Evolutionary conservation across 2,113 vertebrate genomes (phyloP).

Genomic region (Casuarius casuarius): DNA sequence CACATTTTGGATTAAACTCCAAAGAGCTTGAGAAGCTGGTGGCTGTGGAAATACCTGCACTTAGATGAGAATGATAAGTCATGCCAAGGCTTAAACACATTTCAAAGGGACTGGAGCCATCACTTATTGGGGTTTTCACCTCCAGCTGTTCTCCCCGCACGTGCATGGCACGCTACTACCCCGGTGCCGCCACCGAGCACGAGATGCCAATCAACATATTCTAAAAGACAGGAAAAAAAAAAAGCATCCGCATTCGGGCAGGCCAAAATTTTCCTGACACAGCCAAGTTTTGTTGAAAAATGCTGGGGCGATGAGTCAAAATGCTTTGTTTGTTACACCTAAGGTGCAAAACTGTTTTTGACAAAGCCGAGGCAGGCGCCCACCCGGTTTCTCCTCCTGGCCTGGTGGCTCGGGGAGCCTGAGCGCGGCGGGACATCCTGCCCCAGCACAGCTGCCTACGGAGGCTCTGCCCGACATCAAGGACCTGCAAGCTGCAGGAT

Average conservation of each 20-base stretch:
- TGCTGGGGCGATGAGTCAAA: rapidly evolving
- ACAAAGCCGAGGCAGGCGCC: background rate
- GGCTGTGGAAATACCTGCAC: background rate
- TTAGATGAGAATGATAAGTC: background rate
- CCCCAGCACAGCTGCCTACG: too few relatives aligned
- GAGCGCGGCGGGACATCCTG: too few relatives aligned
- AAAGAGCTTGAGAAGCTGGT: background rate
- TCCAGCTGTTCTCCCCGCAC: background rate
- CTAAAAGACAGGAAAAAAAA: background rate
- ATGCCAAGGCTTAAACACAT: background rate
- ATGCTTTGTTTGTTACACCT: background rate
- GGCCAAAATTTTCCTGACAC: background rate
- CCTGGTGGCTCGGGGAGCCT: too few relatives aligned
- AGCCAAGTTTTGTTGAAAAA: background rate
- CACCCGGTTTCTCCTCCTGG: too few relatives aligned
- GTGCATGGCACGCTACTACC: rapidly evolving
- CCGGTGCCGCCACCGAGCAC: rapidly evolving
- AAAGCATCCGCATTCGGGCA: background rate
- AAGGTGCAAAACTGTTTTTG: background rate
- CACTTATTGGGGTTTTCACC: rapidly evolving
- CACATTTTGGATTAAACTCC: background rate
- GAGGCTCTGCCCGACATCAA: too few relatives aligned
- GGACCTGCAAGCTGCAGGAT: background rate
- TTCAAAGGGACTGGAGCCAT: background rate
- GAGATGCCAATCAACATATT: background rate